Base-by-base conservation (phyloP, 2,888 invertebrate species). In the Campoplex capitator region DNA sequence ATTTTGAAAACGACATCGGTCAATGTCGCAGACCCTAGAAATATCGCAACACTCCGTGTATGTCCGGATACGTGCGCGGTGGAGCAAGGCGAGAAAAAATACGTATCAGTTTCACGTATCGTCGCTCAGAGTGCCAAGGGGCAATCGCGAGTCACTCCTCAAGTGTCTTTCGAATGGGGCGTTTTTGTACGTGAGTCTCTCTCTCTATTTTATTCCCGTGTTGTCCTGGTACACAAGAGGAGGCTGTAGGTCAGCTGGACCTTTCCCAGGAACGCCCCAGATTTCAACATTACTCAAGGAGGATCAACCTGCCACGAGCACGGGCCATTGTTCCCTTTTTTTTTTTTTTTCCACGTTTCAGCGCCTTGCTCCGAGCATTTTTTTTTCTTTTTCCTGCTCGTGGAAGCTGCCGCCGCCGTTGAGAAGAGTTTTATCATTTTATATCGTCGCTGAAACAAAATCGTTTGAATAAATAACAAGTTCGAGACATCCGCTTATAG, bases 221-320 rank as follows among this genome's bases (percentile, higher is more conserved):
- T 23, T 71, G 48, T 74, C 51, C 51, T n/a, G 45, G 38, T 23
- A 18, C 32, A 51, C 35, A 42, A 51, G 42, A 6, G 45, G 67
- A 81, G 38, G 18, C 68, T 42, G 23, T 56, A 88, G 92, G 92
- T 93, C 93, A 93, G 92, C 93, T 94, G 93, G 91, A 88, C 91
- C 67, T 91, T 93, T 93, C 93, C 93, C 94, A 93, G 92, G 92
- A 92, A 91, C 93, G 92, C 94, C 94, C 93, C 94, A 94, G 94
- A 94, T 94, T 94, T 94, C 91, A 92, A 94, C 94, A 94, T 94
- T 94, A 94, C 93, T 94, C 94, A 94, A 94, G 91, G 88, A 88
- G 94, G 94, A 94, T 94, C 94, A 94, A 94, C 92, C 92, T 94
- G 94, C 92, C 94, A 93, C 88, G 88, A 56, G 48, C 68, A 16